phyloP scores from a whole-genome alignment of 1,140 invertebrate species.

The Agrypnia vestita region DNA sequence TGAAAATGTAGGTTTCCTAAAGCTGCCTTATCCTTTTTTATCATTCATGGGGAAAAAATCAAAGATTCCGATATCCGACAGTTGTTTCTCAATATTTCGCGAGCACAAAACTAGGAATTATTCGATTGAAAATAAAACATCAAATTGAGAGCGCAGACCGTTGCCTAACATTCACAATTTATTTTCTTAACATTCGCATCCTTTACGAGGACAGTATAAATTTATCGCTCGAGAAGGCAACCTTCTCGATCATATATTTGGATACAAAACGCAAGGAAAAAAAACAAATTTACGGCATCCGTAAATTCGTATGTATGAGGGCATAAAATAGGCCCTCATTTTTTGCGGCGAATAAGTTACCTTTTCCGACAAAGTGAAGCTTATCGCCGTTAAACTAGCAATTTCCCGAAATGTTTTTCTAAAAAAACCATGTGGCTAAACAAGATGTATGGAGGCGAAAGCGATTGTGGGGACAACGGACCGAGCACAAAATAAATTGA shows the following conservation, averaged over 20 bases:
- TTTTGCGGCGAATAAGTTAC: conserved; percentile 52
- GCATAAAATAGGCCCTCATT: conserved; percentile 47
- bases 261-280: conserved; percentile 35
- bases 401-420: conserved; percentile 50
- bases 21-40: no score
- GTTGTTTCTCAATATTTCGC: no score
- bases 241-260: conserved; percentile 7
- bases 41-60: no score
- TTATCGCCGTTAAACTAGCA: conserved; percentile 56
- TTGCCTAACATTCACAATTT: conserved; percentile 24
- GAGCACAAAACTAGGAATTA: conserved; percentile 25
- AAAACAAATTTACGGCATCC: conserved; percentile 42
- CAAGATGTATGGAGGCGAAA: conserved; percentile 39
- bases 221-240: conserved; percentile 20
- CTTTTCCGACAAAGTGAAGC: conserved; percentile 56
- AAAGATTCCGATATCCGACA: no score
- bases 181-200: conserved; percentile 5
- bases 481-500: conserved; percentile 40
- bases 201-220: conserved; percentile 33
- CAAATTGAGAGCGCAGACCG: conserved; percentile 8
- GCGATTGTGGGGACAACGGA: conserved; percentile 13
- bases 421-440: conserved; percentile 40
- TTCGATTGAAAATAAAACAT: conserved; percentile 37
- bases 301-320: conserved; percentile 40
- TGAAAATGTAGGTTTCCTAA: no score